Evolutionary conservation across 2,113 vertebrate genomes (phyloP), one percentile per base, ranked within the genome.

Genomic region (Oreotrochilus melanogaster): DNA sequence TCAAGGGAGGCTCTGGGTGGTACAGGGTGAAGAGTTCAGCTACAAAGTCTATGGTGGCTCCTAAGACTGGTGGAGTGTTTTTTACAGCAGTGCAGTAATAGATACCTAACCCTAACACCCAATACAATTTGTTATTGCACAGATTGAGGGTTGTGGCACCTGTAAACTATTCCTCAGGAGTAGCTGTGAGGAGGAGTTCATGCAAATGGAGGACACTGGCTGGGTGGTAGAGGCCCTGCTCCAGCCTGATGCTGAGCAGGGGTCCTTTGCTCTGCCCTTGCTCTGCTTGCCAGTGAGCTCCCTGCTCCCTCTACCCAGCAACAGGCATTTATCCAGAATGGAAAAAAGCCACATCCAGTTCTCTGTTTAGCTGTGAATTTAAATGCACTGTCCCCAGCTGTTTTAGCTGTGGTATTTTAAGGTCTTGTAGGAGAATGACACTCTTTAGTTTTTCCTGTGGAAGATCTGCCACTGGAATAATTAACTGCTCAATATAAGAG

Each of bases 401-500:
- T 28, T 64, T 84, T 30, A 69, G 25, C 45, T 95, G 43, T 13
- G 2, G 6, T 84, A 61, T 73, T 78, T 84, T 87, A 37, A 76
- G 17, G 35, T 69, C 39, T 64, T 64, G 35, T 47, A 12, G 43
- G 35, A 78, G 70, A 80, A 79, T 18, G 45, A 64, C 92, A 8
- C 53, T 84, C 54, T 39, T 23, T 4, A 37, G 1, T 78, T 85
- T 85, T 85, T 74, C 21, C 31, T 50, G 6, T 0, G 1, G 65
- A 48, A 78, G 37, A 21, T 47, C 23, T 73, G 15, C 56, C 35
- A 51, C 28, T 61, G 42, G 35, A 71, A 39, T 62, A 74, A 62
- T 71, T 42, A 91, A 61, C n/a, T 48, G n/a, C n/a, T 74, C n/a
- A 89, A 86, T 35, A 62, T 75, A 43, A 71, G 61, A 88, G 51